Evolutionary conservation across 2,797 vertebrate species (phyloP), one percentile per base, ranked within the genome.

Genomic region (Scleropages formosus): DNA sequence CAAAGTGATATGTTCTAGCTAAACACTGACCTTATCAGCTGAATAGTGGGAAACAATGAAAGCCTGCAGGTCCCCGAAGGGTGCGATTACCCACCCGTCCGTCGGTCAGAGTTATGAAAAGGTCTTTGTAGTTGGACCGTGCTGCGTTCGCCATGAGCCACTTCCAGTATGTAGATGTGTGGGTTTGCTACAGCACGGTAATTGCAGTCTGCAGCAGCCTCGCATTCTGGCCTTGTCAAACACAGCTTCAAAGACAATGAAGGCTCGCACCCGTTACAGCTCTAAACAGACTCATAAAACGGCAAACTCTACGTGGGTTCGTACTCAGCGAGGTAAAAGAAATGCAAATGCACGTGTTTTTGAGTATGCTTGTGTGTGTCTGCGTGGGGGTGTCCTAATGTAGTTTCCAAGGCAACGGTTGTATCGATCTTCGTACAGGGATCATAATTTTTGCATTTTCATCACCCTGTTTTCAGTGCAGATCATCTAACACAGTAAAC

Each of bases 201-300:
- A 84, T 77, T 80, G 75, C 76, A 67, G 49, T 2, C 44, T 26
- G 56, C 39, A 61, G 51, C 74, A 74, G 49, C 58, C 65, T 49
- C 6, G 53, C 80, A 87, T 88, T 84, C 81, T 70, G 76, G 79
- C 71, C 72, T 8, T 58, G 69, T 67, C 78, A 80, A 78, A 74
- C 72, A 58, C 13, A 39, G 31, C n/a, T n/a, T n/a, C n/a, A n/a
- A n/a, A n/a, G n/a, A 39, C 31, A 39, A 39, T 39, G 6, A 31
- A 39, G 31, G 39, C 39, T 39, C 31, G 31, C 31, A 39, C 39
- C 31, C 39, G 31, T 39, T 39, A 39, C 31, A 31, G 39, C 16
- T 16, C 74, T 74, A 65, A 80, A 78, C 80, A 75, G 66, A 75
- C 69, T 75, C 66, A 75, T 79, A 77, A 80, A 60, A 73, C 72